Evolutionary conservation across 2,113 vertebrate genomes (phyloP), one percentile per base, ranked within the genome.

Genomic region (Pyrgilauda ruficollis): DNA sequence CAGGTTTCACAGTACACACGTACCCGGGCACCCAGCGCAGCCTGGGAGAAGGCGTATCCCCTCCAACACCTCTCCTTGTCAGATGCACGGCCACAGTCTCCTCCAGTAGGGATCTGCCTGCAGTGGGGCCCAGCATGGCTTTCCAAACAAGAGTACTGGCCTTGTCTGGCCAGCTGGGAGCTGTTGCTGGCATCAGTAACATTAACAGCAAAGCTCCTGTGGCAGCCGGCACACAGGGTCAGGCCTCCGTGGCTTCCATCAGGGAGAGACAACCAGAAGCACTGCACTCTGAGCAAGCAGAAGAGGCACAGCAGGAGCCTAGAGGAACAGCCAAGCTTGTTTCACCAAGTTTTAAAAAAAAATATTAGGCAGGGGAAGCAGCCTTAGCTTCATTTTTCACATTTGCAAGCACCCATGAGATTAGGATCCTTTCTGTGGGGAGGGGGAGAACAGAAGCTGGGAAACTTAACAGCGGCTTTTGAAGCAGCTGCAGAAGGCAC

Each of bases 1-100:
- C 30, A 7, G 1, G 10, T 78, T 93, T 26, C 15, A 67, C 3
- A 19, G 93, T 52, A 37, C 30, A 55, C 89, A 67, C 1, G 7
- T 56, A 72, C 27, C 11, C 7, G 0, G 43, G 31, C 62, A 50
- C 15, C 9, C 30, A 3, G 5, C 1, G 28, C 33, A 64, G 72
- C 52, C 79, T 90, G 89, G 55, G 84, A 91, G 62, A 35, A 59
- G 21, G 37, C 4, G 3, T 20, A 52, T 49, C 10, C 27, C 27
- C 62, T 89, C 76, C 68, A 68, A 18, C 44, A 17, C 15, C 20
- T 49, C 91, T 93, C 53, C 64, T 90, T 55, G 31, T 72, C 76
- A 84, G 49, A 80, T 47, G 22, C 35, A 56, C 24, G 11, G 31
- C 79, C 58, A 26, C 10, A 2, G 33, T 2, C 39, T 73, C 35